Evolutionary conservation across 2,888 invertebrate genomes (phyloP).

Genomic region (Hymenopus coronatus): DNA sequence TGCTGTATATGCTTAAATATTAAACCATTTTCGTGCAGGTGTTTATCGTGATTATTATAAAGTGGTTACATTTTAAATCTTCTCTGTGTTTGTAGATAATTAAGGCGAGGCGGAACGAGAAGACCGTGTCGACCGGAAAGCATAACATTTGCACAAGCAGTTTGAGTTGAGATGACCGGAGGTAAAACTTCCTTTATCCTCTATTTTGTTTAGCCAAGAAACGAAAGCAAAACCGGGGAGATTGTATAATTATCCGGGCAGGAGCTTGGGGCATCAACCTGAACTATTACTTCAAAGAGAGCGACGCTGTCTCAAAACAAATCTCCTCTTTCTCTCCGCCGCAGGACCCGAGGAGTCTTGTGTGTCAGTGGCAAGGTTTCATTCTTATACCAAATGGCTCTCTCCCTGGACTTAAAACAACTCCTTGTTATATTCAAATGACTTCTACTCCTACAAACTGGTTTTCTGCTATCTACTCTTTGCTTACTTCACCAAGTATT

Average conservation of each 20-base stretch:
- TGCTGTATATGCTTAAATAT: too few species aligned
- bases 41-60: too few species aligned
- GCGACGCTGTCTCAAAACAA: not conserved
- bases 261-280: not conserved
- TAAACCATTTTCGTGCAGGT: too few species aligned
- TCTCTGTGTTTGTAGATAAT: too few species aligned
- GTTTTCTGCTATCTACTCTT: too few species aligned
- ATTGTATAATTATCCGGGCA: not conserved
- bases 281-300: not conserved
- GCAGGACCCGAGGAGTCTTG: not conserved
- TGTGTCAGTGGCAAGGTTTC: not conserved
- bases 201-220: not conserved
- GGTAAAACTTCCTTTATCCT: not conserved
- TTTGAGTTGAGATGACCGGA: not conserved
- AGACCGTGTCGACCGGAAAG: not conserved
- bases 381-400: not conserved
- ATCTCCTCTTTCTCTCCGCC: not conserved
- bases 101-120: too few species aligned
- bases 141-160: not conserved
- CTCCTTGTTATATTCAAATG: too few species aligned
- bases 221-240: not conserved
- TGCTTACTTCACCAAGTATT: too few species aligned
- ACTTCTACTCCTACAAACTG: too few species aligned
- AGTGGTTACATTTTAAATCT: too few species aligned
- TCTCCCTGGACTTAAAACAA: not conserved